Conservation (phyloP, 2,113 vertebrate species). For the Eurystomus gularis region DNA sequence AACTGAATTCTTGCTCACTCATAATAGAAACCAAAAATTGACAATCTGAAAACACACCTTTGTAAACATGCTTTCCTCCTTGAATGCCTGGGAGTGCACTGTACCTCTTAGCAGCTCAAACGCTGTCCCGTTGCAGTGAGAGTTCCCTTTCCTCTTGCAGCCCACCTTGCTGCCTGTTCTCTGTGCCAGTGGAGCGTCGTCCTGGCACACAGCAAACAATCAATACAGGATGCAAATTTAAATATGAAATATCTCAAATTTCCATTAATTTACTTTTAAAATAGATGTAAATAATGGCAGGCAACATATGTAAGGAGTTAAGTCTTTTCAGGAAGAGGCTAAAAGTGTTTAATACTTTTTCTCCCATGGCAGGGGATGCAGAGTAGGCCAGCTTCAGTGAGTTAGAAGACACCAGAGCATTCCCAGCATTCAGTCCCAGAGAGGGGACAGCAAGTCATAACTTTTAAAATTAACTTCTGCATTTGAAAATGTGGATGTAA, state of each 20-base stretch:
- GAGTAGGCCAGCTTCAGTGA: neutral
- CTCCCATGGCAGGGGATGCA: neutral
- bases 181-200: neutral
- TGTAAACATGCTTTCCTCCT: neutral
- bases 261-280: neutral
- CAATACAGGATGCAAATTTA: neutral
- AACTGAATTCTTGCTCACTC: neutral
- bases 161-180: neutral
- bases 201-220: rapidly evolving
- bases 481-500: neutral
- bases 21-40: neutral
- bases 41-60: neutral
- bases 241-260: neutral
- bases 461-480: neutral
- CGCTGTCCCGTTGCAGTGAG: too few relatives aligned
- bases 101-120: neutral
- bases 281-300: neutral
- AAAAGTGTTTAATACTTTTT: neutral
- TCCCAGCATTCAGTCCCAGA: neutral
- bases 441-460: neutral
- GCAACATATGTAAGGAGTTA: neutral
- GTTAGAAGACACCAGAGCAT: neutral
- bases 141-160: neutral
- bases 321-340: neutral
- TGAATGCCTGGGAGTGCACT: neutral